phyloP scores from a whole-genome alignment of 2,113 vertebrate species.

The Oreochromis niloticus region DNA sequence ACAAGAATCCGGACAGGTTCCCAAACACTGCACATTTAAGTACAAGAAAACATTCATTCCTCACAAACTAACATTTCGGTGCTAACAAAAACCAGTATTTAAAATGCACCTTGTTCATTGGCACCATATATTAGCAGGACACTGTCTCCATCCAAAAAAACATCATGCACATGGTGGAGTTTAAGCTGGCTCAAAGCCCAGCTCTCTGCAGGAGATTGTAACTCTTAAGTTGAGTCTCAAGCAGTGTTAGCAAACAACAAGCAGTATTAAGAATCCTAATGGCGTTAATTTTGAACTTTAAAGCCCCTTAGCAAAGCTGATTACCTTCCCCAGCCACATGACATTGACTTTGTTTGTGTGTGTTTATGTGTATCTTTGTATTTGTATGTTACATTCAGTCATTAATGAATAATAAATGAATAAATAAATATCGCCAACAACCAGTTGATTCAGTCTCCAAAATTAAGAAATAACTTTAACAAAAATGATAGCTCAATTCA shows the following conservation, averaged over 20 bases:
- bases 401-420: neutral
- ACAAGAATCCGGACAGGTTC: constrained; percentile 12
- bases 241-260: constrained; percentile 38
- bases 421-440: neutral
- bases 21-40: neutral
- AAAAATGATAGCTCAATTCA: neutral
- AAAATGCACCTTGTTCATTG: neutral
- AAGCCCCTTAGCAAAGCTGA: constrained; percentile 16
- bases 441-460: neutral
- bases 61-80: neutral
- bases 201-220: neutral
- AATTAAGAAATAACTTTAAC: neutral
- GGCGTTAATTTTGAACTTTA: constrained; percentile 20
- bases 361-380: neutral
- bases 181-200: neutral
- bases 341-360: neutral
- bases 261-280: constrained; percentile 42
- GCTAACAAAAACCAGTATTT: neutral
- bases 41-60: neutral
- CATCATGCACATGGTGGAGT: neutral
- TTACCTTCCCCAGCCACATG: constrained; percentile 5
- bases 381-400: neutral
- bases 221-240: constrained; percentile 9
- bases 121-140: neutral
- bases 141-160: neutral